Evolutionary conservation across 2,888 invertebrate genomes (phyloP), one percentile per base, ranked within the genome.

Genomic region (Drymonia ruficornis): DNA sequence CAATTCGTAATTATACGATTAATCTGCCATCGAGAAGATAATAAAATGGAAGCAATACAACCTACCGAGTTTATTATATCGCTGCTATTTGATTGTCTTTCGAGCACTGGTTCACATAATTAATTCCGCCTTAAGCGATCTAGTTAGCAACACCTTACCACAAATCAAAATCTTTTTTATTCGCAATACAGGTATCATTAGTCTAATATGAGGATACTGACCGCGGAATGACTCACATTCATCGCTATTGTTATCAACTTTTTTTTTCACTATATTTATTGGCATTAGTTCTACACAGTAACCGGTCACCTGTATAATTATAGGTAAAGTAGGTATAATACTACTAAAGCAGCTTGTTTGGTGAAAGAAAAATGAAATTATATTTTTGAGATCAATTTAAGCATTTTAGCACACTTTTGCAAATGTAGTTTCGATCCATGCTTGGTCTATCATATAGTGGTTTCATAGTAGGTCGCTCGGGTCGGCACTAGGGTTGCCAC

Each of bases 151-250:
- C 61, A 68, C 59, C 61, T 70, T 67, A 67, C 56, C 59, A 62
- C 61, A 70, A 66, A 65, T 69, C 67, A 65, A 62, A 64, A 61
- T 60, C 34, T 57, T 67, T 67, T 63, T 67, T 66, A 57, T 57
- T 50, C 45, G 43, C 55, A 59, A 66, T 54, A 60, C 43, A 19
- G 8, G 11, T 53, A 55, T 48, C 53, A 59, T 57, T 62, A 60
- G 31, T 43, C 51, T 59, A 53, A 59, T 47, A 46, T 18, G 57
- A 62, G 66, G 62, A 73, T 67, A 70, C 60, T 72, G 68, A 72
- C 72, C 74, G 64, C 52, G 1, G 29, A 58, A 70, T 72, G 73
- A 78, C 67, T 77, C 76, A 76, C 61, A 59, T 57, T 23, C 46
- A 29, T 63, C 70, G 63, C 64, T 60, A 66, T 61, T 58, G 53